phyloP scores from a whole-genome alignment of 1,140 invertebrate genomes.

The Drosophila leontia region DNA sequence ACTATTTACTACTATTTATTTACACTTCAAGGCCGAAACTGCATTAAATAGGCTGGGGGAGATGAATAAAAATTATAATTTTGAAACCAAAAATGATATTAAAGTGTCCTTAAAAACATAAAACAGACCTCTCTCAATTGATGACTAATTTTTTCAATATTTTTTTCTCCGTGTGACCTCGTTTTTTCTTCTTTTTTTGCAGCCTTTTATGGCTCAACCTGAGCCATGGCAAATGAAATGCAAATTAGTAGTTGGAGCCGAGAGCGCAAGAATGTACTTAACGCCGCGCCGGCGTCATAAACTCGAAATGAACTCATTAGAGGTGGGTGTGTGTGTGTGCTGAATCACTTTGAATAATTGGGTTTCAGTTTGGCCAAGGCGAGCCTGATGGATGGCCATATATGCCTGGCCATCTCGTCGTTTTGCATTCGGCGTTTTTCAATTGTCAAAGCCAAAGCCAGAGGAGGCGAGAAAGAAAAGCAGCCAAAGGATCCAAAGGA shows the following conservation, averaged over 20 bases:
- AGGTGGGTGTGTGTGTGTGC: constrained; percentile 50
- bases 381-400: constrained; percentile 14
- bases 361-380: constrained; percentile 34
- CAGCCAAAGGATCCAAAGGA: not conserved
- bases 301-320: constrained; percentile 54
- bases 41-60: too few species aligned
- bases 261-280: constrained; percentile 46
- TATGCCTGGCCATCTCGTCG: constrained; percentile 16
- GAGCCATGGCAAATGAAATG: constrained; percentile 54
- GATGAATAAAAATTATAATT: too few species aligned
- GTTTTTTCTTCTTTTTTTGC: not conserved
- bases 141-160: not conserved
- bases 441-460: constrained; percentile 68
- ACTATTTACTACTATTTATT: too few species aligned
- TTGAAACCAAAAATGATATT: not conserved
- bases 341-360: constrained; percentile 69
- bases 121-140: not conserved
- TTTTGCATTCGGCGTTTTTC: constrained; percentile 46
- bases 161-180: constrained; percentile 4
- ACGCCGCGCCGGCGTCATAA: constrained; percentile 36
- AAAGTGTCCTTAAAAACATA: not conserved
- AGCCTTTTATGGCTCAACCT: constrained; percentile 34
- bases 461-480: constrained; percentile 14
- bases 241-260: constrained; percentile 47
- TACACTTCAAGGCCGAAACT: too few species aligned